Base-by-base conservation (phyloP, 2,797 vertebrate species). In the Danio choprae region DNA sequence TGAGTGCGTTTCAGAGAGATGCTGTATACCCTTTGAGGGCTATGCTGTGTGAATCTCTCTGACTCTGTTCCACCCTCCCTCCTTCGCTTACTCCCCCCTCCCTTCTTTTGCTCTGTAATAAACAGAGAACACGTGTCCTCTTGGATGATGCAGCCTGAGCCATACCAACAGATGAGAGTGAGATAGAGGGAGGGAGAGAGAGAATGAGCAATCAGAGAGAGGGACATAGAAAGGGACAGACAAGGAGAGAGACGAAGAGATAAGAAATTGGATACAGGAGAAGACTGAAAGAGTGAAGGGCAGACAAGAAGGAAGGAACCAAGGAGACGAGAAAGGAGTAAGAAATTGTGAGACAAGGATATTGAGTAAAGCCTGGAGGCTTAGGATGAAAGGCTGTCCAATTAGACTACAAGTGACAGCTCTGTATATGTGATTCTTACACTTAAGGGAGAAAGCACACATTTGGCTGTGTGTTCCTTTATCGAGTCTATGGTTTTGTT, bases 81-180 rank as follows among this genome's bases (percentile, higher is more conserved):
- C 64, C 68, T 70, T 80, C 16, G 79, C 71, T 74, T 80, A 56
- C 79, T 76, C 78, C 15, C 70, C 76, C 48, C 65, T 70, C 62
- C 71, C 74, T 55, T 85, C 86, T 89, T 87, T 85, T 83, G 81
- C 86, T 86, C 85, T 86, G 85, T 90, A 89, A 94, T 94, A 94
- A 94, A 95, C 92, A 94, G 82, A 90, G 87, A 93, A 87, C 92
- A 92, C 90, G 92, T 93, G 93, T 91, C 90, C 70, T 90, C 82
- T 77, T 81, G 84, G 75, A 64, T 91, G 91, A 92, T 93, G 91
- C 92, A 91, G 90, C 86, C 89, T 76, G 80, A 81, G 72, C 40
- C 81, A 79, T 80, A 81, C 65, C 82, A 74, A 50, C 79, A 3
- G 55, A 75, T 48, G 67, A 76, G 59, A 18, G 50, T 63, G 15